Evolutionary conservation across 2,113 vertebrate species (phyloP), one percentile per base, ranked within the genome.

Genomic region (Entomyzon cyanotis): DNA sequence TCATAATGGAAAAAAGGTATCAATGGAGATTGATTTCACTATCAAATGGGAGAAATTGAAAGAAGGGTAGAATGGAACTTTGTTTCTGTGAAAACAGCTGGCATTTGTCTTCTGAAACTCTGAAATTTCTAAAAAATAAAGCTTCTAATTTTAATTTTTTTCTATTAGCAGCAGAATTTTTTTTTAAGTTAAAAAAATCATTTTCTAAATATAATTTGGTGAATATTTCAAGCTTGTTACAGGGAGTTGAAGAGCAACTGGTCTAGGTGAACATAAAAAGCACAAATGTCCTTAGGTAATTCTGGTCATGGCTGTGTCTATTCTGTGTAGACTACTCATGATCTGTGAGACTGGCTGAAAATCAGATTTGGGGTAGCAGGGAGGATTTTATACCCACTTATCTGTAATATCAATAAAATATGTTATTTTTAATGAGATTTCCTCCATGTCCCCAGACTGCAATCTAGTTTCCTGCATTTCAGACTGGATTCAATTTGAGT

Each of bases 341-440:
- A 60, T 62, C 55, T 73, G 31, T 60, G 58, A 81, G 69, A 44
- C 44, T 68, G 49, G 28, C 41, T 79, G 41, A 41, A 76, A 94
- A 27, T 73, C 82, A 83, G 46, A 60, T 88, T 77, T 7, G 1
- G 27, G 49, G 19, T 4, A 74, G 35, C 41, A 71, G 53, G 20
- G 67, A 80, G 60, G 52, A 41, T 81, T 93, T 94, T 73, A 78
- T 92, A 56, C 11, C 39, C 60, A 63, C 59, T 86, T 90, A 90
- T 59, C 60, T 71, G 44, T 50, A 62, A 81, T 56, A 60, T 59
- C 91, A 92, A 15, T 41, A 84, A 90, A 71, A 84, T 81, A 90
- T 2, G 12, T 19, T 63, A 67, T 84, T 96, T 95, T 75, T 63
- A 95, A 96, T 92, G 63, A 46, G n/a, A 89, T 96, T 96, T 94